Evolutionary conservation across 2,888 invertebrate species (phyloP), one percentile per base, ranked within the genome.

Genomic region (Scotopteryx bipunctaria): DNA sequence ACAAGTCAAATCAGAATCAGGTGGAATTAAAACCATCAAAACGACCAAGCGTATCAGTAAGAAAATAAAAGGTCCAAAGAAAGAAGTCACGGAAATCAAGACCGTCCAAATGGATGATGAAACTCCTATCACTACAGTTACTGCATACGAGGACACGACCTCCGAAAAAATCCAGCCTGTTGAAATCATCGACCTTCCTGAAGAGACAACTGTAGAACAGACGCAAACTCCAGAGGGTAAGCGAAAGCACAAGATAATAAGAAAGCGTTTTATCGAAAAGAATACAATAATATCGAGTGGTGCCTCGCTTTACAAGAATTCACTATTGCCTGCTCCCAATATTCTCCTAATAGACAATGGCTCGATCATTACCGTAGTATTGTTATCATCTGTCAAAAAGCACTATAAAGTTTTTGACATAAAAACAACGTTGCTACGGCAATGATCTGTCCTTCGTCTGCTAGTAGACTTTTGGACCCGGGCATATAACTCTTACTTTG

Each of bases 101-200:
- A 63, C 70, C 0, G 41, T 63, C 9, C 48, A 63, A 35, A 46
- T 50, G 16, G 66, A 63, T 1, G 54, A 60, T 2, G 57, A 61
- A n/a, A 40, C 32, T 0, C 55, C 62, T 0, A 45, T 57, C 0
- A 59, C 58, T 0, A 62, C 62, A 0, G 51, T 83, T 0, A 52
- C 60, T 0, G 62, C 67, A 63, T 79, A 47, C 62, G 86, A 70
- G 69, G 79, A 57, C 16, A 23, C 6, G 23, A 23, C 8, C 5
- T n/a, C 23, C 8, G 23, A 23, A 23, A n/a, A 23, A 23, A 23
- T n/a, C 8, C 8, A 23, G n/a, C 23, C 23, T 1, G 23, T 23
- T 23, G 23, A 23, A 23, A 23, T 23, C 5, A 2, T 23, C 8
- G 23, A 23, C 1, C 23, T 23, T 6, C 23, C 23, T 23, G 23